Base-by-base conservation (phyloP, 2,888 invertebrate species). In the Rhingia rostrata region DNA sequence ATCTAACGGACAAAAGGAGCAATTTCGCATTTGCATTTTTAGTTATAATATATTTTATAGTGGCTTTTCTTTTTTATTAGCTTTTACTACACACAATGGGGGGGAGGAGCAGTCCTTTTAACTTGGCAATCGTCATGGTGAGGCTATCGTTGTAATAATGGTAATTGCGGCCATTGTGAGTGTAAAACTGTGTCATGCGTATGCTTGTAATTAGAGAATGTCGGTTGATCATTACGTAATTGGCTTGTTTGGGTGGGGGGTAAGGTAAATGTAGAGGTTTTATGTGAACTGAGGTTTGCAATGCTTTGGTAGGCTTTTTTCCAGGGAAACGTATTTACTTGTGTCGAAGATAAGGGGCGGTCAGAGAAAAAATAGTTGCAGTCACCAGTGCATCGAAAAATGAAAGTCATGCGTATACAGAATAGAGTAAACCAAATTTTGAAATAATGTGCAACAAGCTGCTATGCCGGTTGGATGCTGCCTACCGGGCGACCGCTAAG, bases 101-200 rank as follows among this genome's bases (percentile, higher is more conserved):
- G 54, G 10, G 32, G 30, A 56, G 54, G 9, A 39, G 22, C 47
- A 53, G 60, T 69, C 67, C 77, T 60, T 73, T 60, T 35, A 33
- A 45, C 43, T 43, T 30, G 9, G 49, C 9, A 6, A 14, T 22
- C 22, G 22, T 22, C 22, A 22, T 22, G 22, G 22, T 60, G 47
- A 39, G 58, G 70, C 70, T 70, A 35, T 32, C 53, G 32, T 74
- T 74, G 43, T 74, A 64, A 64, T 74, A 69, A 56, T 39, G 37
- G 45, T 41, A 45, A 37, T 12, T 64, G 54, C 56, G 64, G 54
- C 61, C 56, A 78, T 78, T 70, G 69, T 63, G 35, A 49, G 54
- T 53, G 32, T 60, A 69, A 22, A 78, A 69, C 69, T 78, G 77
- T 78, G 77, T 69, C 77, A 78, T 63, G 77, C 63, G 47, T 78